A percentile compares a stretch with the other conserved stretches of the same genome.
These are phyloP conservation scores for Abrostola tripartita DNA, from an alignment of 2,888 invertebrate species.

Conservation along the genomic window DNA sequence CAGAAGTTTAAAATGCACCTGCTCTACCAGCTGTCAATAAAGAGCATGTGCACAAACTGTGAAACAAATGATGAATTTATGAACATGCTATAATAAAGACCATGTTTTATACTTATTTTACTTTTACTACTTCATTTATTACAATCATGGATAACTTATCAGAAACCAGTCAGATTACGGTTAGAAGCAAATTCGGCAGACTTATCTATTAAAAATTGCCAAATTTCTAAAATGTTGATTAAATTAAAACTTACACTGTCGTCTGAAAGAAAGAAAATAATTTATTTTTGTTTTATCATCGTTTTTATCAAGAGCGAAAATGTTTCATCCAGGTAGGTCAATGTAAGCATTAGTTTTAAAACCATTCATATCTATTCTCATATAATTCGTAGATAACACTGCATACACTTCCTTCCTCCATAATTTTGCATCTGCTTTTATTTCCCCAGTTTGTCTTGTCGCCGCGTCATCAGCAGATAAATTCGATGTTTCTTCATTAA, in stretches of 20 bases:
- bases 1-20: constrained; percentile 38
- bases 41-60: constrained; percentile 23
- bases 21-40: constrained; percentile 38
- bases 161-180: too few relatives aligned
- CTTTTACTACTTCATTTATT: constrained; percentile 6
- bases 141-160: too few relatives aligned
- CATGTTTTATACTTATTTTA: constrained; percentile 32
- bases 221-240: too few relatives aligned
- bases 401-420: constrained; percentile 16
- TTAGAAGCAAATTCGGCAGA: too few relatives aligned
- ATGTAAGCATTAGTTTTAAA: background rate
- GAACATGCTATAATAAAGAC: constrained; percentile 25
- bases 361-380: background rate
- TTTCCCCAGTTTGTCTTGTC: constrained; percentile 48
- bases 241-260: too few relatives aligned
- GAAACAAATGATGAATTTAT: constrained; percentile 32
- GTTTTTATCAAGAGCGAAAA: too few relatives aligned
- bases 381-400: constrained; percentile 7
- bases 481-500: constrained; percentile 63
- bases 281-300: too few relatives aligned
- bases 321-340: too few relatives aligned
- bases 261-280: too few relatives aligned
- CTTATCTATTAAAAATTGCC: too few relatives aligned
- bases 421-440: constrained; percentile 39
- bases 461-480: constrained; percentile 59